Evolutionary conservation across 2,888 invertebrate species (phyloP), one percentile per base, ranked within the genome.

Genomic region (Drosophila macrospina): DNA sequence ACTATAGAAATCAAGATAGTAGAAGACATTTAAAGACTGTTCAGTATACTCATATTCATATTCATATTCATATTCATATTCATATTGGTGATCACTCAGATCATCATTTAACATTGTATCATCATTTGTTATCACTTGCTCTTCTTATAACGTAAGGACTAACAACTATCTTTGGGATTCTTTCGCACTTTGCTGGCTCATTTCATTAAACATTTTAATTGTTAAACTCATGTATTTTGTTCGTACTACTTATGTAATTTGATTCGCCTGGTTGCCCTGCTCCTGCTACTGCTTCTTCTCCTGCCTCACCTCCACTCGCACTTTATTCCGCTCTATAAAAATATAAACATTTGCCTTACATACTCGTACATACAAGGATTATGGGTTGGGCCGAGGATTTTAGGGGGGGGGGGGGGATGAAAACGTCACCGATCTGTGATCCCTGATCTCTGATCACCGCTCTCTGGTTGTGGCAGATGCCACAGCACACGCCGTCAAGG

Each of bases 101-200:
- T 47, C 24, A 50, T 36, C 30, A 28, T 73, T 73, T 52, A 61
- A 61, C 56, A 63, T 74, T 37, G 64, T 52, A 60, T 63, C 50
- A 67, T 67, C 67, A 76, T 78, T 83, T 69, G 76, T 85, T 83
- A 85, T 85, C 85, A 86, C 85, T 86, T 86, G 80, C 74, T 83
- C 83, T 79, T 70, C 87, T 85, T 88, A 88, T 73, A 76, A 83
- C 70, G 60, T 85, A 85, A 36, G 56, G 56, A 78, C 70, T 84
- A 85, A 78, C 72, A 78, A 78, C 86, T 85, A 88, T 85, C 88
- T 88, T 84, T 88, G 89, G 85, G 87, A 84, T 87, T 81, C 69
- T 61, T 72, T 77, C 64, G 70, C 72, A 63, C 84, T 77, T 64
- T 62, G 64, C 60, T 69, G 77, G 80, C 69, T 73, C 69, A 52